A percentile compares a stretch with the other conserved stretches of the same genome.
Evolutionary conservation across 2,797 vertebrate species (phyloP).

Genomic region (Tenualosa thibaudeaui): DNA sequence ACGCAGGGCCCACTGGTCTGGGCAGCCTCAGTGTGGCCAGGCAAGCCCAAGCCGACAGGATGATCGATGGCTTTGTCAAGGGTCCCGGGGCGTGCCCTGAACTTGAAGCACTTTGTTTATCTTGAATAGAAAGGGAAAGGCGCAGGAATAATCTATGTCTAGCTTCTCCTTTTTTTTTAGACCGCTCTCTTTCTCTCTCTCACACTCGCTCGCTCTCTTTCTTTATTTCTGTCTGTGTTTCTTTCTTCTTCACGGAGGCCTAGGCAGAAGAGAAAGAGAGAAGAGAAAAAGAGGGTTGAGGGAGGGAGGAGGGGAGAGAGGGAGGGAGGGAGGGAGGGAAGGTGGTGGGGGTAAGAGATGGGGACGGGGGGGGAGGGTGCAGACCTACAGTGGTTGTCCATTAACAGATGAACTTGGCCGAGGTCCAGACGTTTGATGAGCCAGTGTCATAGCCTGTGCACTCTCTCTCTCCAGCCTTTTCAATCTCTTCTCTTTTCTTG

Average conservation of each 20-base stretch:
- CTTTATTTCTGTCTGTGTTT: background rate
- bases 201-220: background rate
- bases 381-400: constrained; percentile 83
- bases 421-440: constrained; percentile 90
- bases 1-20: constrained; percentile 74
- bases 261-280: constrained; percentile 69
- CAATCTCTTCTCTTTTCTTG: constrained; percentile 58
- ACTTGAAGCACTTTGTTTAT: constrained; percentile 99
- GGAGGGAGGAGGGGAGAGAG: constrained; percentile 55
- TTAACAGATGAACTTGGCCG: constrained; percentile 98
- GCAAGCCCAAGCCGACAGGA: constrained; percentile 74
- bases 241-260: constrained; percentile 62
- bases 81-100: constrained; percentile 99
- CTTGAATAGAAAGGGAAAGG: constrained; percentile 89
- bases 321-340: constrained; percentile 43
- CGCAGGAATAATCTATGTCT: constrained; percentile 88
- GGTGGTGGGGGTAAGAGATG: constrained; percentile 47
- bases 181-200: constrained; percentile 26
- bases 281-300: constrained; percentile 1
- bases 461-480: constrained; percentile 68
- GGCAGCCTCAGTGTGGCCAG: constrained; percentile 66
- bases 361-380: constrained; percentile 37
- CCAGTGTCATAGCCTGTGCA: constrained; percentile 82
- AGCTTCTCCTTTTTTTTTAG: constrained; percentile 58
- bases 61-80: constrained; percentile 85